These are phyloP conservation scores for Toxotes chatareus DNA, from an alignment of 2,113 vertebrate species.

Conservation along the genomic window DNA sequence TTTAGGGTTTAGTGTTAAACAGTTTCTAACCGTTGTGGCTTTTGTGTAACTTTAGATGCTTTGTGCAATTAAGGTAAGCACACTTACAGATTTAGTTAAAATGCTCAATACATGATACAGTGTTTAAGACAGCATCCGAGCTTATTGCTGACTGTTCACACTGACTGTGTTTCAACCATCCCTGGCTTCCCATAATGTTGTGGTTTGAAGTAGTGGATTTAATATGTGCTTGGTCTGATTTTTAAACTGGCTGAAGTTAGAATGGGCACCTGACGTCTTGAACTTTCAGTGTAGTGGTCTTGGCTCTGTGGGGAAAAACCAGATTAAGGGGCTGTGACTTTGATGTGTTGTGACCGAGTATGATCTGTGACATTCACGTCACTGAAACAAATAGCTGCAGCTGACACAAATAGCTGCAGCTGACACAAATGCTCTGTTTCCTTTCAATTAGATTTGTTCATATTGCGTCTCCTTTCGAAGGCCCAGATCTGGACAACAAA, in stretches of 20 bases:
- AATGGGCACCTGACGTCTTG: background rate
- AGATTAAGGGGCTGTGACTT: background rate
- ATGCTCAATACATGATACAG: background rate
- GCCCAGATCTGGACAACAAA: constrained; percentile 38
- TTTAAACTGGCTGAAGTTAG: background rate
- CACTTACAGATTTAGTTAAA: too few relatives aligned
- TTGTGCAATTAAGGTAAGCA: too few relatives aligned
- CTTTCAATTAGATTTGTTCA: constrained; percentile 67
- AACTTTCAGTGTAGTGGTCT: background rate
- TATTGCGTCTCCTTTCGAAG: constrained; percentile 42
- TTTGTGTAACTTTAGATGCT: too few relatives aligned
- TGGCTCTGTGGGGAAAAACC: background rate
- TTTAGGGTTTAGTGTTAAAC: too few relatives aligned
- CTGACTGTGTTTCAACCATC: background rate
- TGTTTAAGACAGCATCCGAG: background rate
- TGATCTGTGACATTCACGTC: constrained; percentile 34
- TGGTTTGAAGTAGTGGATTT: background rate
- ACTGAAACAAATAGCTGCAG: constrained; percentile 31
- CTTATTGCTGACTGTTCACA: background rate
- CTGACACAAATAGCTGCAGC: constrained; percentile 40
- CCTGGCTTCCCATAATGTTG: background rate
- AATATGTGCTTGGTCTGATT: background rate
- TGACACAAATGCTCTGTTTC: constrained; percentile 60
- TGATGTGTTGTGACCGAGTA: constrained; percentile 13
- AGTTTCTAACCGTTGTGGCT: too few relatives aligned